These are phyloP conservation scores for Calyptommatus sinebrachiatus DNA, from an alignment of 2,113 vertebrate species.

Conservation along the genomic window DNA sequence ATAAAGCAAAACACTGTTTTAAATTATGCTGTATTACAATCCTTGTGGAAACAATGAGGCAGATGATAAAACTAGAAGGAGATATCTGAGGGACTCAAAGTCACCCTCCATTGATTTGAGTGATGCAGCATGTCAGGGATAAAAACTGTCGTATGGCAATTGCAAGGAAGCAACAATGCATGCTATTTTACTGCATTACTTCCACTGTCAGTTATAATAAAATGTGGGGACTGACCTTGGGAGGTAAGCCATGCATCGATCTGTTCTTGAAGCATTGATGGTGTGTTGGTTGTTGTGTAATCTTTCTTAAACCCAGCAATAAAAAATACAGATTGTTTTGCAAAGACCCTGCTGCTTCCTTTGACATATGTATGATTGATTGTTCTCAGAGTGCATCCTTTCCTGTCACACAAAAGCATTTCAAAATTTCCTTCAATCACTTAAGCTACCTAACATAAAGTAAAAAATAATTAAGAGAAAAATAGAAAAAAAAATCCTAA, in stretches of 20 bases:
- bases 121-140: constrained; percentile 1
- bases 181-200: neutral
- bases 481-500: neutral
- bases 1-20: constrained; percentile 5
- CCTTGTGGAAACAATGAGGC: neutral
- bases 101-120: neutral
- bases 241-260: constrained; percentile 53
- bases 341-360: constrained; percentile 38
- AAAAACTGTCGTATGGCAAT: neutral
- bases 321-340: constrained; percentile 63
- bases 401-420: neutral
- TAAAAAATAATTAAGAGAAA: constrained; percentile 2
- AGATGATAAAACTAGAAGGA: neutral
- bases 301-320: constrained; percentile 51
- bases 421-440: neutral
- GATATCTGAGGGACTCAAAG: neutral
- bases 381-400: neutral
- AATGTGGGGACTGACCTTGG: constrained; percentile 49
- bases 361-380: constrained; percentile 19
- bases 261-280: constrained; percentile 33
- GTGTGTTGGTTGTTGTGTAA: constrained; percentile 48
- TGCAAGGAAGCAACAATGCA: constrained; percentile 3
- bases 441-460: neutral
- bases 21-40: neutral
- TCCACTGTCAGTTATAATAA: constrained; percentile 42